phyloP scores from a whole-genome alignment of 2,888 invertebrate genomes.

The Bimastos eiseni region DNA sequence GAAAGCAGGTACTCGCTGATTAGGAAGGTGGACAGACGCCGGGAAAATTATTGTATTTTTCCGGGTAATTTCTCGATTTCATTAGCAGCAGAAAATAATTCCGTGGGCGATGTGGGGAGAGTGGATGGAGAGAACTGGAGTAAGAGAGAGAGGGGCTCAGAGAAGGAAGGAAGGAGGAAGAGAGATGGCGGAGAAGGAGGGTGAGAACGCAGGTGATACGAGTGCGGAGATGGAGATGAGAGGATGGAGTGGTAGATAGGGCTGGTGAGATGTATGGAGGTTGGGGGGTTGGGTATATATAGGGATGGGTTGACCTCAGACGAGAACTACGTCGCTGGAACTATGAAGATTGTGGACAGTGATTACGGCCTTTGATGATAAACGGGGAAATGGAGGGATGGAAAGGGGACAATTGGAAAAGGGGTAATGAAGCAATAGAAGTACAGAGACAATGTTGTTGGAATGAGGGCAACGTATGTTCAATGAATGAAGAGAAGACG shows the following conservation, averaged over 20 bases:
- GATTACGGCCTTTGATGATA: not conserved
- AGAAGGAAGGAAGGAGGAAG: no score
- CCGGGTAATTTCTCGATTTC: conserved; percentile 6
- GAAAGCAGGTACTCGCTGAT: conserved; percentile 2
- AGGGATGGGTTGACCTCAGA: not conserved
- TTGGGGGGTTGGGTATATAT: not conserved
- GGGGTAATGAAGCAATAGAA: no score
- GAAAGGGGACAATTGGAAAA: no score
- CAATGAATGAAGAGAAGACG: no score
- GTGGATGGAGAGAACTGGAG: not conserved
- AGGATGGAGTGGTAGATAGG: not conserved
- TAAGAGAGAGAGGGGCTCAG: not conserved
- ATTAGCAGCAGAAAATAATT: conserved; percentile 13
- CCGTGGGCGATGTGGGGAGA: not conserved
- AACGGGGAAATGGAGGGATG: not conserved
- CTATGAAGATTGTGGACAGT: not conserved
- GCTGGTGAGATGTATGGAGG: not conserved
- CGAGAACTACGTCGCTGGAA: not conserved
- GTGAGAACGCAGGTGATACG: no score
- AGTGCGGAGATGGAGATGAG: no score
- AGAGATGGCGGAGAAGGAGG: no score
- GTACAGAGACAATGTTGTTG: no score
- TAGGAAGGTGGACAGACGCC: conserved; percentile 15
- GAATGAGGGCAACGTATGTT: no score
- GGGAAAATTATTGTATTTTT: conserved; percentile 1